A percentile compares a stretch with the other conserved stretches of the same genome.
These are phyloP conservation scores for Sminthurinus signatus DNA, from an alignment of 1,140 invertebrate species.

Conservation along the genomic window DNA sequence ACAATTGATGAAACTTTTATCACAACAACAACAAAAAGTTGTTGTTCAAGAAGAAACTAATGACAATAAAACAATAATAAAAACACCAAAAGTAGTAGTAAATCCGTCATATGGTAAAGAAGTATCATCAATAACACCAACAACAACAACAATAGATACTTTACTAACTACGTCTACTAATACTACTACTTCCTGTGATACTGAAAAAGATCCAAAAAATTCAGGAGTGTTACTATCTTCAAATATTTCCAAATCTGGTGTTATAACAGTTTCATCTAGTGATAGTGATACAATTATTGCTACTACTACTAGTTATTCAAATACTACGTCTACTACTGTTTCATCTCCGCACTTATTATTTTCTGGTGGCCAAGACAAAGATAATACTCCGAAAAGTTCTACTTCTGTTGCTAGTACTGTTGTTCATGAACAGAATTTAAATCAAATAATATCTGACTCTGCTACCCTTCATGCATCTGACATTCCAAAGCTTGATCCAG, in stretches of 20 bases:
- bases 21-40: conserved; percentile 20
- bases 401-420: no score
- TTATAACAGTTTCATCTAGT: no score
- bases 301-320: not conserved
- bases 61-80: not conserved
- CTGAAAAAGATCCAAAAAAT: no score
- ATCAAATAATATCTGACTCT: not conserved
- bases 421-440: not conserved
- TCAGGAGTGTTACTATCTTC: no score
- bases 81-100: not conserved
- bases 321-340: not conserved
- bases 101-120: no score
- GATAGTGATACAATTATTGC: not conserved
- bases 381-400: not conserved
- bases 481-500: conserved; percentile 23
- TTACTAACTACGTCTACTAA: no score
- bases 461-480: not conserved
- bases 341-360: not conserved
- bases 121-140: not conserved
- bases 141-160: no score
- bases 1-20: conserved; percentile 23
- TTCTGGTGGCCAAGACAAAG: not conserved
- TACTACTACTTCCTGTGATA: no score
- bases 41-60: not conserved
- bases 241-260: no score